Evolutionary conservation across 2,888 invertebrate genomes (phyloP).

Genomic region (Nyleta sp.): DNA sequence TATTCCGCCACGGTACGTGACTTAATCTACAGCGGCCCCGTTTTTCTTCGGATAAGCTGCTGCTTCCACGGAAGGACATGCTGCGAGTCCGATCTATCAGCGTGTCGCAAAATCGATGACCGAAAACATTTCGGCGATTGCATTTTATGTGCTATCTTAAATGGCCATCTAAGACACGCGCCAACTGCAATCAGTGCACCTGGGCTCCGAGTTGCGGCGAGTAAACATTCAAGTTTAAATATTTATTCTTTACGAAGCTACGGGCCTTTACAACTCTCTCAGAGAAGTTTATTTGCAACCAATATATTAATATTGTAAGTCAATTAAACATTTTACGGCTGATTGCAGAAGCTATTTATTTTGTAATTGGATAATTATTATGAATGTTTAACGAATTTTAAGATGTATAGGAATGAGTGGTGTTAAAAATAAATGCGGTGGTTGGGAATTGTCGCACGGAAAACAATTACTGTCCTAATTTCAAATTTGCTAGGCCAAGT

Average conservation of each 20-base stretch:
- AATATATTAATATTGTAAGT: too few species aligned
- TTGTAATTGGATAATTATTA: too few species aligned
- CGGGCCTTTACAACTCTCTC: too few species aligned
- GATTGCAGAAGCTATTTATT: too few species aligned
- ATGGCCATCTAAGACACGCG: conserved; percentile 13
- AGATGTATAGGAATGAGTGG: too few species aligned
- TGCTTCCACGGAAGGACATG: conserved; percentile 29
- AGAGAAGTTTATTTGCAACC: too few species aligned
- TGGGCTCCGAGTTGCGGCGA: not conserved
- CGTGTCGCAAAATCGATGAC: conserved; percentile 43
- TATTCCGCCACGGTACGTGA: conserved; percentile 57
- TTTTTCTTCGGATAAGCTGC: conserved; percentile 46
- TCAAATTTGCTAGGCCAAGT: too few species aligned
- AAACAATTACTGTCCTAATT: too few species aligned
- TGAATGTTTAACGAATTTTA: too few species aligned
- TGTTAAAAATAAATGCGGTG: too few species aligned
- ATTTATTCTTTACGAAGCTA: not conserved
- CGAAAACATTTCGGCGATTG: conserved; percentile 41
- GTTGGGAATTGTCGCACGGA: too few species aligned
- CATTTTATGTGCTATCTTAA: conserved; percentile 24
- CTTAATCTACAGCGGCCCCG: conserved; percentile 48
- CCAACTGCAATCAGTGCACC: conserved; percentile 17
- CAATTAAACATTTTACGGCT: too few species aligned
- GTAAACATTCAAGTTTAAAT: not conserved
- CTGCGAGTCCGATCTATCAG: conserved; percentile 38